Evolutionary conservation across 2,113 vertebrate genomes (phyloP).

Genomic region (Leucoraja erinaceus): DNA sequence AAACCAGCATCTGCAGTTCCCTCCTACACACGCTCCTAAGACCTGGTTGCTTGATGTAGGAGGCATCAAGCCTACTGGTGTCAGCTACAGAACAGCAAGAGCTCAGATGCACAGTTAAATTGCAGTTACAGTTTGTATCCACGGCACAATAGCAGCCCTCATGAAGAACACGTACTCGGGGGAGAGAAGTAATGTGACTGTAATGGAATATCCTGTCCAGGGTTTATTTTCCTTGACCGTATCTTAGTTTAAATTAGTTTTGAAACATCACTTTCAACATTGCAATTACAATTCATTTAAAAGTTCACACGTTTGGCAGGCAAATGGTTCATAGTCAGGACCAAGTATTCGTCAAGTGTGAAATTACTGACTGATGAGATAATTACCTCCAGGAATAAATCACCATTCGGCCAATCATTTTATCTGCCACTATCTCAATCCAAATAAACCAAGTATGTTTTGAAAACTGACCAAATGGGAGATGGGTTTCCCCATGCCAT

Average conservation of each 20-base stretch:
- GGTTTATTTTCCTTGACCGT: not conserved
- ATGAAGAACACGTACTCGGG: not conserved
- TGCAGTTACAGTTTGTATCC: not conserved
- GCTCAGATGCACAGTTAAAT: not conserved
- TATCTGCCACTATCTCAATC: not conserved
- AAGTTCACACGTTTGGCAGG: not conserved
- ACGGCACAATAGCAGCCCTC: not conserved
- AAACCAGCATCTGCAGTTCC: too few species aligned
- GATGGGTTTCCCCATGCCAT: not conserved
- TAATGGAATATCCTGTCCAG: not conserved
- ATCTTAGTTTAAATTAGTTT: not conserved
- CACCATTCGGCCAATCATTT: not conserved
- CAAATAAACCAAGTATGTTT: not conserved
- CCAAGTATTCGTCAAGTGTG: not conserved
- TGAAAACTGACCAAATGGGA: not conserved
- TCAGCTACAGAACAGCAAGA: not conserved
- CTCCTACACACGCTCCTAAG: too few species aligned
- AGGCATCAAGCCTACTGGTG: not conserved
- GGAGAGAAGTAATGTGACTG: constrained; percentile 5
- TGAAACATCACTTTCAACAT: not conserved
- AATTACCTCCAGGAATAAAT: not conserved
- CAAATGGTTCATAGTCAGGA: not conserved
- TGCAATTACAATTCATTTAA: not conserved
- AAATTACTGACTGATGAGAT: not conserved
- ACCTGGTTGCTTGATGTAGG: not conserved